A percentile compares a stretch with the other conserved stretches of the same genome.
Evolutionary conservation across 2,888 invertebrate species (phyloP).

Genomic region (Brachyptera putata): DNA sequence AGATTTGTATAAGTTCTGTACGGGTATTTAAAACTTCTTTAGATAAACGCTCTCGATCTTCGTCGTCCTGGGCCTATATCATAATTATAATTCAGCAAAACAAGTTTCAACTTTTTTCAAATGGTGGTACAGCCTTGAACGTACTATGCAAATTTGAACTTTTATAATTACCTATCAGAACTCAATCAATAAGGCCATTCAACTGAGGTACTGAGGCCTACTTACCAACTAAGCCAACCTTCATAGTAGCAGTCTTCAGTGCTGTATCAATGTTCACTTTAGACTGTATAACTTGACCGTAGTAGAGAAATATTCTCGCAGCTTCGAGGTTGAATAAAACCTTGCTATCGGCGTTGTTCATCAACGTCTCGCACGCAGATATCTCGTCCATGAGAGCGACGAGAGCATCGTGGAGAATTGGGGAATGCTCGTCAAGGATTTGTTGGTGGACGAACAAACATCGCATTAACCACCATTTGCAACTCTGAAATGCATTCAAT

Average conservation of each 20-base stretch:
- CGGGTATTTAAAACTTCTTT: too few relatives aligned
- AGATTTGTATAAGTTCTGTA: too few relatives aligned
- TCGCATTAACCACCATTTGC: slow-evolving; percentile 72
- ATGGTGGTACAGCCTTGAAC: too few relatives aligned
- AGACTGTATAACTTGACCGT: slow-evolving; percentile 66
- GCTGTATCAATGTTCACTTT: slow-evolving; percentile 64
- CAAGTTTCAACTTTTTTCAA: too few relatives aligned
- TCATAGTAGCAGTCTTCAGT: slow-evolving; percentile 59
- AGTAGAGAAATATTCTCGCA: slow-evolving; percentile 65
- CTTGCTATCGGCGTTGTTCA: slow-evolving; percentile 37
- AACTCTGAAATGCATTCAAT: slow-evolving; percentile 40
- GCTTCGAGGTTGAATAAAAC: slow-evolving; percentile 53
- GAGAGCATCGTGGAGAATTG: slow-evolving; percentile 57
- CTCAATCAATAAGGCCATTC: too few relatives aligned
- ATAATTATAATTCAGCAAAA: too few relatives aligned
- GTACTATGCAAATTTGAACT: too few relatives aligned
- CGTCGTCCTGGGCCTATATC: too few relatives aligned
- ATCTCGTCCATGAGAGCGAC: slow-evolving; percentile 45
- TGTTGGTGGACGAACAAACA: slow-evolving; percentile 69
- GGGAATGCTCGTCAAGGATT: slow-evolving; percentile 69
- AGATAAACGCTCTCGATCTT: too few relatives aligned
- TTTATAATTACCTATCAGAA: too few relatives aligned
- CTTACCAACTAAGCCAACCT: slow-evolving; percentile 64
- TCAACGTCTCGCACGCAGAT: slow-evolving; percentile 33
- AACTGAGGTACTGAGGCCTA: too few relatives aligned